A percentile compares a stretch with the other conserved stretches of the same genome.
phyloP scores from a whole-genome alignment of 2,113 vertebrate species.

The Macrotus californicus region DNA sequence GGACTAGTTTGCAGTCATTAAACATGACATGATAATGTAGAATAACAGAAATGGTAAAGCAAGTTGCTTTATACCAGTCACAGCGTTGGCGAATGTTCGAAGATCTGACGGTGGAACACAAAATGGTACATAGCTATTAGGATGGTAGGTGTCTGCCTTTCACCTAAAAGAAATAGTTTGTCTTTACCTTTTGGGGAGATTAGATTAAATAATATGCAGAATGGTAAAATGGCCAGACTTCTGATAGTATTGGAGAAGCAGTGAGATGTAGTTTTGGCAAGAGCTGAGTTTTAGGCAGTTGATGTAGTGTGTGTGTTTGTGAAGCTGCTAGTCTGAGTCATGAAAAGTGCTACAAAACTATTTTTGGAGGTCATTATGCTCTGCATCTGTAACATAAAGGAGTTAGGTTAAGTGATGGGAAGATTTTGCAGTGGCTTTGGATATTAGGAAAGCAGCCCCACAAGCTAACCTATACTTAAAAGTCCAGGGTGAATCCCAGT shows the following conservation, averaged over 20 bases:
- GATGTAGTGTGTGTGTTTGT: background rate
- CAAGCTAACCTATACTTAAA: background rate
- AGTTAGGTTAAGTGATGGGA: background rate
- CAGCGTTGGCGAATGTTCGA: background rate
- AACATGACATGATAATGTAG: background rate
- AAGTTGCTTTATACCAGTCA: background rate
- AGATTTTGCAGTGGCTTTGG: background rate
- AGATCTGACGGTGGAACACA: background rate
- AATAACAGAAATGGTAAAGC: background rate
- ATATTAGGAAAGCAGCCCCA: background rate
- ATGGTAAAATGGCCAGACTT: background rate
- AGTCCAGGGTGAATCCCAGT: background rate
- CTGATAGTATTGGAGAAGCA: background rate
- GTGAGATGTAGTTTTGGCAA: background rate
- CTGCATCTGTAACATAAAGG: background rate
- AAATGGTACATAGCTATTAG: background rate
- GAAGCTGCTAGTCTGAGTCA: background rate
- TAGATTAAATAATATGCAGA: constrained; percentile 1
- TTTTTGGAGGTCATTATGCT: background rate
- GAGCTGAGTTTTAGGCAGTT: background rate
- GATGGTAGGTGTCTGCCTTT: background rate
- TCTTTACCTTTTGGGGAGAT: background rate
- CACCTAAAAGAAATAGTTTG: background rate
- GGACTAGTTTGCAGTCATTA: background rate
- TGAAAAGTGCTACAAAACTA: background rate